A percentile compares a stretch with the other conserved stretches of the same genome.
These are phyloP conservation scores for Erynnis tages DNA, from an alignment of 2,888 invertebrate genomes.

Conservation along the genomic window DNA sequence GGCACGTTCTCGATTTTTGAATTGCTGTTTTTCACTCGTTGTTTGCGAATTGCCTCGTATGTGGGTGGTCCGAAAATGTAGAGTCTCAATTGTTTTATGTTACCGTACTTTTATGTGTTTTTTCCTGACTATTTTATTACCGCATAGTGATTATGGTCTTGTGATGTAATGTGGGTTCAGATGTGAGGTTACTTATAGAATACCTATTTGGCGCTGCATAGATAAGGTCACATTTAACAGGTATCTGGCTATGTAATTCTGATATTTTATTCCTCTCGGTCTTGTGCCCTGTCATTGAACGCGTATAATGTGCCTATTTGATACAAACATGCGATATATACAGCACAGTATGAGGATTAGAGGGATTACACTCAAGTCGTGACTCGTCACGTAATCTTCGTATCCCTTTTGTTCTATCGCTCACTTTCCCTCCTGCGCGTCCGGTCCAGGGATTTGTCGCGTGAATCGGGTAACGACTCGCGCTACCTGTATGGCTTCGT, in stretches of 20 bases:
- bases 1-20: conserved; percentile 3
- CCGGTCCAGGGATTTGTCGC: conserved; percentile 35
- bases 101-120: not conserved
- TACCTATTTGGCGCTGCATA: too few species aligned
- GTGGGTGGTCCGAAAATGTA: too few species aligned
- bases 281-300: too few species aligned
- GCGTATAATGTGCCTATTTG: too few species aligned
- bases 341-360: conserved; percentile 7
- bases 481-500: conserved; percentile 64
- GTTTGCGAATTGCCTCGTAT: not conserved
- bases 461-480: conserved; percentile 42
- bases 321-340: not conserved
- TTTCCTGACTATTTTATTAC: not conserved
- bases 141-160: not conserved
- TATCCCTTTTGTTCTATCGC: conserved; percentile 7
- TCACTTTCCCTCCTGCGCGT: conserved; percentile 19
- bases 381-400: conserved; percentile 25
- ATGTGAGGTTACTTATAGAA: too few species aligned
- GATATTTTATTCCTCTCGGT: too few species aligned
- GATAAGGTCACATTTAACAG: too few species aligned
- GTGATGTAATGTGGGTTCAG: too few species aligned
- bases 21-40: not conserved
- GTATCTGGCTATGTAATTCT: too few species aligned
- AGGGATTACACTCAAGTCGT: conserved; percentile 20
- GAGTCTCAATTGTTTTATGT: not conserved